Conservation (phyloP, 2,113 vertebrate species). For the Trochalopteron elliotii region DNA sequence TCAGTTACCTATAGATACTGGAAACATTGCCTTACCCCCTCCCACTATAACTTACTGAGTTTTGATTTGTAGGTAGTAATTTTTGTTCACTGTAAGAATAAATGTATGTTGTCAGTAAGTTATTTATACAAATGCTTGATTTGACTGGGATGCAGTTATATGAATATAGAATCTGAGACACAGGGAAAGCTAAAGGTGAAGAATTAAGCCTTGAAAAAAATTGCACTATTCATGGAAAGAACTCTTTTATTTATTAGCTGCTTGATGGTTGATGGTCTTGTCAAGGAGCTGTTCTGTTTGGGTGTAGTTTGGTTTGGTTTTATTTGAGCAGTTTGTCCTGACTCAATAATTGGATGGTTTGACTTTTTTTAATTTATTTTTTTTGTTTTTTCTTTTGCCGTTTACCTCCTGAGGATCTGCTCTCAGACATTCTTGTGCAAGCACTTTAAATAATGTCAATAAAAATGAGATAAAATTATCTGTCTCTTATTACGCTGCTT, state of each 20-base stretch:
- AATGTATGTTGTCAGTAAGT: not conserved
- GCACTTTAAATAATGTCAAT: not conserved
- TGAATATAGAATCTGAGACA: not conserved
- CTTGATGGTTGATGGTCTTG: not conserved
- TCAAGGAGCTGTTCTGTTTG: not conserved
- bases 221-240: not conserved
- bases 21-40: not conserved
- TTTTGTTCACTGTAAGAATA: not conserved
- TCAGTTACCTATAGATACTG: not conserved
- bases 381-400: not conserved
- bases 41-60: not conserved
- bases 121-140: not conserved
- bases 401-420: not conserved
- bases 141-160: not conserved
- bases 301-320: not conserved
- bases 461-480: not conserved
- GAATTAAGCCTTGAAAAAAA: not conserved
- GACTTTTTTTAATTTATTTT: too few relatives aligned
- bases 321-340: not conserved
- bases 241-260: not conserved
- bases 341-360: not conserved
- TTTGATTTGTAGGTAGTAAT: not conserved
- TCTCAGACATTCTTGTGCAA: not conserved
- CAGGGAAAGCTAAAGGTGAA: not conserved
- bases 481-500: not conserved